Evolutionary conservation across 92 coral and sea anemone genomes (phyloP).

Genomic region (Epizoanthus scotinus): DNA sequence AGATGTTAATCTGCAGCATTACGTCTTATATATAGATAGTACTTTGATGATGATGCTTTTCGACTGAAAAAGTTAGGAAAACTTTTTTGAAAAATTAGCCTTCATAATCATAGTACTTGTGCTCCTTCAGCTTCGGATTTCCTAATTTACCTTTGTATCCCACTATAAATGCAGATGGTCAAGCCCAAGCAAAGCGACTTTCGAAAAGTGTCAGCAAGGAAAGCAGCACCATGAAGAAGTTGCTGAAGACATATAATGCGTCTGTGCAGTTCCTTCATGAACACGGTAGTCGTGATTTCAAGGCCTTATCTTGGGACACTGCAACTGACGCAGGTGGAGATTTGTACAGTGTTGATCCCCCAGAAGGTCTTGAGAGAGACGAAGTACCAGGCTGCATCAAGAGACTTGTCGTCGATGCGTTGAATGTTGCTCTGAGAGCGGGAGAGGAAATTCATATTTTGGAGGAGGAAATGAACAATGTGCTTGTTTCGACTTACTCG

Average conservation of each 20-base stretch:
- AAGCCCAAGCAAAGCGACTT: conserved; percentile 58
- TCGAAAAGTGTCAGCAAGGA: conserved; percentile 52
- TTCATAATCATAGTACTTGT: no score
- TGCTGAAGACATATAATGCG: conserved; percentile 49
- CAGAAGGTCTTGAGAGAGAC: conserved; percentile 19
- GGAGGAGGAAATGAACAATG: conserved; percentile 54
- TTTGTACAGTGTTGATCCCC: conserved; percentile 32
- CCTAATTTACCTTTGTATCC: background rate
- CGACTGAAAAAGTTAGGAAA: no score
- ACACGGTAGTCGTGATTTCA: conserved; percentile 33
- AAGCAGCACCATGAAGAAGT: conserved; percentile 49
- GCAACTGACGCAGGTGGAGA: conserved; percentile 53
- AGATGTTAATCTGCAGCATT: no score
- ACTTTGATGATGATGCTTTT: no score
- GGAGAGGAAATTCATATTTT: conserved; percentile 49
- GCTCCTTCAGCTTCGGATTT: no score
- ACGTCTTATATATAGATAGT: no score
- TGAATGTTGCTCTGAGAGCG: conserved; percentile 43
- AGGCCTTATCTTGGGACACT: conserved; percentile 57
- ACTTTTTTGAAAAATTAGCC: no score
- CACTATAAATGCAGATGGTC: conserved; percentile 53
- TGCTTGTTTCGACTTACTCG: background rate
- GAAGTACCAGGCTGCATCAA: conserved; percentile 42
- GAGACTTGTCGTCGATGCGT: conserved; percentile 60
- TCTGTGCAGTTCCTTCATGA: conserved; percentile 56